Conservation (phyloP, 2,888 invertebrate species). For the Isoperla grammatica region DNA sequence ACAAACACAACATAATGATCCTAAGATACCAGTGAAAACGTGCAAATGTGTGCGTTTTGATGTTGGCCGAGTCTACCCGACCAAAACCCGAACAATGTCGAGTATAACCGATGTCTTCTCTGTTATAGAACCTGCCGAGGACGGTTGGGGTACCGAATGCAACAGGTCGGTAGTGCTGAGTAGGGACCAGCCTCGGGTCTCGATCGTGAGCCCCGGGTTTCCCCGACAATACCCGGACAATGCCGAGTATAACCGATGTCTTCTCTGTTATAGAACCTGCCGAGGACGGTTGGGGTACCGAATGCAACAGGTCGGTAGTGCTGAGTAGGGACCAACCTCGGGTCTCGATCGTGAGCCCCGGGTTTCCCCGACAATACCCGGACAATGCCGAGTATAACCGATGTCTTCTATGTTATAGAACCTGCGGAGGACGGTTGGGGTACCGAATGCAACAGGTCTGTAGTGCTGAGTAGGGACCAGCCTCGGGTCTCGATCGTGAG, state of each 20-base stretch:
- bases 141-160: conserved; percentile 52
- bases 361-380: conserved; percentile 72
- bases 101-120: no score
- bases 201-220: conserved; percentile 74
- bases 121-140: no score
- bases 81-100: conserved; percentile 69
- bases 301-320: conserved; percentile 64
- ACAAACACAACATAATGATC: no score
- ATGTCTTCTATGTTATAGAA: no score
- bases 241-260: no score
- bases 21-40: no score
- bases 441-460: conserved; percentile 62
- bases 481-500: conserved; percentile 65
- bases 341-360: conserved; percentile 69
- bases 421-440: conserved; percentile 46
- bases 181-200: conserved; percentile 58
- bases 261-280: no score
- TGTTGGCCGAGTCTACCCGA: conserved; percentile 73
- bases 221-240: conserved; percentile 73
- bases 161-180: conserved; percentile 62
- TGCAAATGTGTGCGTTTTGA: no score
- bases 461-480: conserved; percentile 58
- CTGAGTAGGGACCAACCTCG: conserved; percentile 61
- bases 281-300: conserved; percentile 46
- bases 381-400: conserved; percentile 70